Base-by-base conservation (phyloP, 2,113 vertebrate genomes). In the Platycercus adscitus region DNA sequence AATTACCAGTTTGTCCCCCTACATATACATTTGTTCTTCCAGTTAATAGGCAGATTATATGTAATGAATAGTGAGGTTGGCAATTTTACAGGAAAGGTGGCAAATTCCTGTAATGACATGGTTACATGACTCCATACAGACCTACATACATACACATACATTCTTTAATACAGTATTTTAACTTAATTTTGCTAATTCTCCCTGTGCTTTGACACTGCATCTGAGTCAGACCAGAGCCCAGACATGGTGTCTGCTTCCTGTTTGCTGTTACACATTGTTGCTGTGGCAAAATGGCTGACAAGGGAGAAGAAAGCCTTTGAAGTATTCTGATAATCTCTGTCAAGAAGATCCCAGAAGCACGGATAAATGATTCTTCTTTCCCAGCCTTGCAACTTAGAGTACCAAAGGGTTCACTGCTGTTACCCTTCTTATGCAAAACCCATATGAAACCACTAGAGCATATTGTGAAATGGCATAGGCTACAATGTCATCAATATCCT, bases 401-500 rank as follows among this genome's bases (percentile, higher is more conserved):
- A 89, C 56, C 41, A 79, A 71, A 91, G 56, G 39, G 83, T 70
- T 97, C 76, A 92, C 47, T 68, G 83, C 79, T 61, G 55, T 83
- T 93, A 89, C 83, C 44, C 61, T 88, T 93, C 94, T 84, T 93
- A 84, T 65, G 86, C 86, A 92, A 96, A 97, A 47, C 28, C 53
- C 83, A 89, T 65, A 79, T 73, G 92, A 90, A 96, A 96, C 76
- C 84, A 95, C 81, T 83, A 80, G 66, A 95, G 84, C 72, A 93
- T 97, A 94, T 75, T 94, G 60, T 88, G 88, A 94, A 96, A 95
- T 69, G 86, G 90, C 88, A 92, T 72, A 71, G 88, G 80, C 93
- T 94, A 90, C 90, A 81, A 78, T 96, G 80, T 94, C 95, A 94
- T 96, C 95, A 91, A 96, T 96, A 95, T 96, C 95, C 95, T 72